These are phyloP conservation scores for Lasioglossum villosulum DNA, from an alignment of 2,888 invertebrate genomes.

Conservation along the genomic window DNA sequence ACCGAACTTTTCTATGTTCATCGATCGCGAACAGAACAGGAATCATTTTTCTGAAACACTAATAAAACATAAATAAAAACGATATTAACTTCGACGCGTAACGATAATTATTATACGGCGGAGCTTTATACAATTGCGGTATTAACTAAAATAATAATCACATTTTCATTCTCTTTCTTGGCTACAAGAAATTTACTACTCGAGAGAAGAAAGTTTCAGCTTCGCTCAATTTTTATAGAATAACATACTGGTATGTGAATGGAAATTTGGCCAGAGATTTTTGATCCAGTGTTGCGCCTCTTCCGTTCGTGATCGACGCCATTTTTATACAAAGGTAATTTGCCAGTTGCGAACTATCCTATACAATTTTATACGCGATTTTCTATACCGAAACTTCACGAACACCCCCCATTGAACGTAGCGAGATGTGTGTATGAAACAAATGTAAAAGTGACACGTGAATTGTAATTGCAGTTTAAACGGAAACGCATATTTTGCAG, in stretches of 20 bases:
- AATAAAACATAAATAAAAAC: not conserved
- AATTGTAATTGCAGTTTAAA: not conserved
- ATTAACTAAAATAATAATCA: not conserved
- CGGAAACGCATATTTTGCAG: not conserved
- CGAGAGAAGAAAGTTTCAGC: not conserved
- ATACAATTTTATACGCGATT: constrained; percentile 21
- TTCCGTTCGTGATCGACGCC: constrained; percentile 20
- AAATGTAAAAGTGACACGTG: not conserved
- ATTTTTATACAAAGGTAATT: constrained; percentile 16
- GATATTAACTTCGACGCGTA: not conserved
- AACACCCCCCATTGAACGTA: not conserved
- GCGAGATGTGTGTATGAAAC: not conserved
- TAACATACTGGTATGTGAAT: too few species aligned
- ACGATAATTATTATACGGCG: not conserved
- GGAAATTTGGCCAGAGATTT: not conserved
- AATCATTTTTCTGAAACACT: not conserved
- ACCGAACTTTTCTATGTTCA: not conserved
- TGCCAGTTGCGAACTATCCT: constrained; percentile 9
- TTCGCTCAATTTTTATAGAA: not conserved
- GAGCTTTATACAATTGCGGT: not conserved
- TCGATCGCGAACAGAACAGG: constrained; percentile 34
- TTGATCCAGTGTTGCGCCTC: not conserved
- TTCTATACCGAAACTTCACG: not conserved
- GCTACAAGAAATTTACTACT: not conserved
- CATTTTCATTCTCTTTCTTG: not conserved